phyloP scores from a whole-genome alignment of 2,888 invertebrate genomes.

The Lepidochrysops patricia region DNA sequence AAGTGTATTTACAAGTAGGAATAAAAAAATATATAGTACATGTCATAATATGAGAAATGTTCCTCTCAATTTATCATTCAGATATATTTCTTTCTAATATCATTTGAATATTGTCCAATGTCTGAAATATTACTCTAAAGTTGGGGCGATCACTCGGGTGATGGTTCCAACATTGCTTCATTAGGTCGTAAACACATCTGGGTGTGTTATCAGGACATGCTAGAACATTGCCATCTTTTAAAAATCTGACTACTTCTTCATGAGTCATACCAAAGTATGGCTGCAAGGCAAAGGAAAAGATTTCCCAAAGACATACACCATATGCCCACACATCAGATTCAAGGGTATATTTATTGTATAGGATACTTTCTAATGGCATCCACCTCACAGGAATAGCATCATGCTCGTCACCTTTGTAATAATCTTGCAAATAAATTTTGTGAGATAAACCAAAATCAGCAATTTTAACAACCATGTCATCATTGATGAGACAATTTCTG shows the following conservation, averaged over 20 bases:
- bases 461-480: conserved; percentile 95
- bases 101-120: conserved; percentile 80
- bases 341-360: conserved; percentile 96
- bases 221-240: conserved; percentile 94
- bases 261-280: conserved; percentile 98
- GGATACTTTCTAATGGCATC: conserved; percentile 98
- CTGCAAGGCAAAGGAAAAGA: conserved; percentile 95
- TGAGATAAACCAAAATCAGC: conserved; percentile 97
- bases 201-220: conserved; percentile 94
- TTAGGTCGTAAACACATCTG: conserved; percentile 88
- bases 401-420: conserved; percentile 95
- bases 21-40: conserved; percentile 13
- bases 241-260: conserved; percentile 95
- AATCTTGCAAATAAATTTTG: conserved; percentile 95
- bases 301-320: conserved; percentile 97
- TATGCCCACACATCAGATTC: conserved; percentile 99
- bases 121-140: conserved; percentile 87
- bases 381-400: conserved; percentile 97
- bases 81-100: conserved; percentile 64
- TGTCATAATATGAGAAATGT: conserved; percentile 5
- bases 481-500: conserved; percentile 94
- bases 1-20: conserved; percentile 21
- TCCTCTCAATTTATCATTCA: conserved; percentile 36
- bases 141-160: conserved; percentile 90
- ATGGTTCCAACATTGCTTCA: conserved; percentile 95